Base-by-base conservation (phyloP, 92 coral and sea anemone genomes). In the Porites cylindrica region DNA sequence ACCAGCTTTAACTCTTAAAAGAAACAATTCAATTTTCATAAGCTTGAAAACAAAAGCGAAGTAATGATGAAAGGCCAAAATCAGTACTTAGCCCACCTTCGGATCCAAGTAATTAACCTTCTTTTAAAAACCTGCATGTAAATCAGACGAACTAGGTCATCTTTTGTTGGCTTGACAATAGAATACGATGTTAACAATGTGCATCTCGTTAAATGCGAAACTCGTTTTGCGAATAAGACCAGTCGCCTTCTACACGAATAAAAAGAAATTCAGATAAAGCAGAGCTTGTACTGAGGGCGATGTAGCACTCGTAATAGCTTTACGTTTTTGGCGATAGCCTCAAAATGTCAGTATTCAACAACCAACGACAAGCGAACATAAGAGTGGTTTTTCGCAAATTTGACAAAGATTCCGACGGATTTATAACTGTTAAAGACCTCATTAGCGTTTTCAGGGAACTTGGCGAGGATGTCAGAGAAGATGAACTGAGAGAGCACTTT, bases 401-500 rank as follows among this genome's bases (percentile, higher is more conserved):
- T 32, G 95, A 92, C 84, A 77, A 61, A 24, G 89, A 88, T 59
- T 58, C 85, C 5, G 83, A 92, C 61, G 93, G 95, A 14, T 79
- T 78, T 61, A 84, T 89, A 50, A 77, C 82, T 47, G 86, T 26
- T 7, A 82, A 76, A 58, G 74, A 84, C 18, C 84, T 92, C 14
- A 70, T 51, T 66, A 38, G 75, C 8, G 79, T 84, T 4, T 88
- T 92, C 63, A 64, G 51, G 26, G 91, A 82, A 59, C 88, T 91
- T 68, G 94, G 94, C 17, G 89, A 90, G 50, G 84, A 86, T 14
- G 71, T 93, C 13, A 85, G 88, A 56, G 93, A 95, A 7, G 91
- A 66, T 32, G 85, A 87, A 64, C 74, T 95, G 6, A 85, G 52
- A 67, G 94, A 88, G 9, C 80, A 89, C 18, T 77, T 93, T 38